A percentile compares a stretch with the other conserved stretches of the same genome.
phyloP scores from a whole-genome alignment of 2,888 invertebrate genomes.

The Lysandra coridon region DNA sequence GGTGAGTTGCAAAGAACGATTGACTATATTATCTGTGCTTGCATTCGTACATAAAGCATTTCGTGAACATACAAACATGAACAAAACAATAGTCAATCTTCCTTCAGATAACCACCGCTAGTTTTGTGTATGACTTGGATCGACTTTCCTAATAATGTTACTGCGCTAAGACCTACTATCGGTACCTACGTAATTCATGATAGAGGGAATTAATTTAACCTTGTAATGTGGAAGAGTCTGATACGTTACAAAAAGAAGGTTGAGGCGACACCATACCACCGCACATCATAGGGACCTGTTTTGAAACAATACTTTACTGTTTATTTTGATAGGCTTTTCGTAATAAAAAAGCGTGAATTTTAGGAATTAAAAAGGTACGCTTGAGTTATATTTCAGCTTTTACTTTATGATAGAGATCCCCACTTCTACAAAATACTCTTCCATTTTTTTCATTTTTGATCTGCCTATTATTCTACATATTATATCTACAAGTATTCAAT shows the following conservation, averaged over 20 bases:
- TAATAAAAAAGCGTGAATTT: background rate
- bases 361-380: background rate
- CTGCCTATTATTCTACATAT: background rate
- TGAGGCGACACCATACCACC: conserved; percentile 73
- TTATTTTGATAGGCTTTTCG: background rate
- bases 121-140: background rate
- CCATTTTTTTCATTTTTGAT: too few species aligned
- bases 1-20: background rate
- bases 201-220: conserved; percentile 49
- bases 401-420: too few species aligned
- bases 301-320: background rate
- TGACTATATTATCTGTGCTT: background rate
- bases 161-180: background rate
- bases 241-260: conserved; percentile 74
- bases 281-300: conserved; percentile 73
- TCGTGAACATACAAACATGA: background rate
- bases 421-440: too few species aligned
- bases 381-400: too few species aligned
- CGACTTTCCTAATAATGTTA: background rate
- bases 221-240: conserved; percentile 71
- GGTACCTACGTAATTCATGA: conserved; percentile 29
- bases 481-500: background rate
- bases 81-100: background rate
- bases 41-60: too few species aligned
- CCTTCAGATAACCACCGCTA: background rate